Conservation (phyloP, 1,140 invertebrate genomes). For the Drosophila triauraria region DNA sequence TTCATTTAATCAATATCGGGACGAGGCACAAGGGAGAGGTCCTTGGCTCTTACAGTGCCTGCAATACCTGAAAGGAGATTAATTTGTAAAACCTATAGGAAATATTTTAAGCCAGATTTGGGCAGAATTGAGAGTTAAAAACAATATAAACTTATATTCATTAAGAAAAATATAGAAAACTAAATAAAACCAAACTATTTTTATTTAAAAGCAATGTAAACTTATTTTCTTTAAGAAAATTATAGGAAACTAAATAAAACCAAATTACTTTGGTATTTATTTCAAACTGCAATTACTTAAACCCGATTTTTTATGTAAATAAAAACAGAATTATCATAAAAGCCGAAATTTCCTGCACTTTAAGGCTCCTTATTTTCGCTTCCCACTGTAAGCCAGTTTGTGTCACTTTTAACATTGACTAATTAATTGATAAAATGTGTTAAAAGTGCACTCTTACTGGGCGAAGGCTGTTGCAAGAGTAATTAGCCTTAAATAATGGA, state of each 20-base stretch:
- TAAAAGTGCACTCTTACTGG: conserved; percentile 28
- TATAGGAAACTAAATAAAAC: neutral
- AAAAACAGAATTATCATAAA: too few relatives aligned
- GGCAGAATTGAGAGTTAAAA: neutral
- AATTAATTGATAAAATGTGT: conserved; percentile 41
- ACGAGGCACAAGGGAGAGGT: neutral
- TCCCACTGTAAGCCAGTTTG: neutral
- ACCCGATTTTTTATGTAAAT: neutral
- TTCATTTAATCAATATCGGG: conserved; percentile 55
- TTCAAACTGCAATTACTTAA: neutral
- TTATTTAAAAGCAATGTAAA: too few relatives aligned
- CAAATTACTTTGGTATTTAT: neutral
- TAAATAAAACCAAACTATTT: neutral
- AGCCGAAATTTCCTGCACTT: too few relatives aligned
- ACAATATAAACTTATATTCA: too few relatives aligned
- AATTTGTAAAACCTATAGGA: neutral
- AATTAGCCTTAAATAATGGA: conserved; percentile 47
- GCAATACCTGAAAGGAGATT: neutral
- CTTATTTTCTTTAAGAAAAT: neutral
- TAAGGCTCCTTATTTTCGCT: too few relatives aligned
- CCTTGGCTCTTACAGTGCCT: neutral
- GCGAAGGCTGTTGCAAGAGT: conserved; percentile 37
- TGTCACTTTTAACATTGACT: conserved; percentile 2
- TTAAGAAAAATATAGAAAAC: neutral
- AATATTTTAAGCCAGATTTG: neutral